Base-by-base conservation (phyloP, 2,797 vertebrate genomes). In the Molossus alvarezi region DNA sequence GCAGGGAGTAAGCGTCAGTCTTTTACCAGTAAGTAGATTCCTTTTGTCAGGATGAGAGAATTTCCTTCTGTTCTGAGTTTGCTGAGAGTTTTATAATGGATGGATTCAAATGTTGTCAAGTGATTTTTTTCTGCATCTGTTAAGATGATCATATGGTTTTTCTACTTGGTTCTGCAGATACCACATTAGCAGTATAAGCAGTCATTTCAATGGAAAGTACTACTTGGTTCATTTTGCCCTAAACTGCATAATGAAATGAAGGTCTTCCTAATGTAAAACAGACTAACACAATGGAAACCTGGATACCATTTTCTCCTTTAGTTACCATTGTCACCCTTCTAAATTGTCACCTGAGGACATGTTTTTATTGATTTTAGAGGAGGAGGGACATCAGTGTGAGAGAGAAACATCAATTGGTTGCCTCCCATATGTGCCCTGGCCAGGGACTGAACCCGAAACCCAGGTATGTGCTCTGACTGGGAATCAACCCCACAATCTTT, bases 91-190 rank as follows among this genome's bases (percentile, higher is more conserved):
- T 88, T 75, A 71, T 12, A 8, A 5, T 72, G 11, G 91, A 33
- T 69, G 18, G 13, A 9, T 93, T 85, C 86, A 25, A 82, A 86
- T 88, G 94, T 62, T 96, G 51, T 90, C 60, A 89, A 62, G 92
- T 64, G 37, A 33, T n/a, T 94, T 73, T 73, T 67, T 58, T 41
- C 41, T 62, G 6, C 29, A 29, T 80, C 48, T 92, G 13, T 67
- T 87, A 80, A 80, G 48, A 53, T 72, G 41, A 65, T 93, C 37
- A 51, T 80, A 15, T 2, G 3, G 51, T 88, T 95, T 96, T 90
- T 88, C 27, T 87, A 0, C 37, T 90, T 88, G 87, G 84, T 72
- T 87, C 57, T 92, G 23, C 15, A 94, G 57, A 48, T 7, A 81
- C 37, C 9, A 51, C 73, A 21, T 37, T 67, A 45, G 1, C 20